Evolutionary conservation across 2,888 invertebrate genomes (phyloP).

Genomic region (Euzetes globulus): DNA sequence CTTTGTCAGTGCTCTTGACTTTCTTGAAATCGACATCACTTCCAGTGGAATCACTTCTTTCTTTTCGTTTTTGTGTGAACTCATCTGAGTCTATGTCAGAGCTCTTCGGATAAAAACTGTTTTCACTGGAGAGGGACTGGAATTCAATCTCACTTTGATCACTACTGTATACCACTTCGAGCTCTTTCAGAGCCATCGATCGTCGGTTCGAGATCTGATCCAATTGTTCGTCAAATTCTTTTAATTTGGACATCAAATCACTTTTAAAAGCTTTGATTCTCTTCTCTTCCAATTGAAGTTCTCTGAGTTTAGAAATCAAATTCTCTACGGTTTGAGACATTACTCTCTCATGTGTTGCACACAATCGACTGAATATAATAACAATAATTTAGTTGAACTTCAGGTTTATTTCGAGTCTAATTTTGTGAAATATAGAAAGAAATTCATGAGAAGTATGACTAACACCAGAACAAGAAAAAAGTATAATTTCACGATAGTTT

Average conservation of each 20-base stretch:
- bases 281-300: conserved; percentile 7
- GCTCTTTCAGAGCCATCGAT: background rate
- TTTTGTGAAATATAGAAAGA: too few relatives aligned
- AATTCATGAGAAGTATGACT: too few relatives aligned
- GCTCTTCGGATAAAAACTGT: conserved; percentile 21
- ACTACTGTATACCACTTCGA: conserved; percentile 1
- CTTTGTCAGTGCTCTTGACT: background rate
- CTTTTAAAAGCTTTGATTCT: background rate
- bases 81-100: conserved; percentile 18
- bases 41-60: conserved; percentile 19
- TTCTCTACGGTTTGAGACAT: conserved; percentile 6
- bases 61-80: conserved; percentile 6
- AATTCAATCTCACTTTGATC: conserved; percentile 14
- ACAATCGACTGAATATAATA: background rate
- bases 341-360: background rate
- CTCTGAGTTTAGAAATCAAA: conserved; percentile 2
- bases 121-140: conserved; percentile 20
- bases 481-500: too few relatives aligned
- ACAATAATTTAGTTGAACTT: background rate
- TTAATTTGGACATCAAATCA: background rate
- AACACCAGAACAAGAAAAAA: too few relatives aligned
- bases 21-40: conserved; percentile 22
- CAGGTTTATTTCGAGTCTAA: too few relatives aligned
- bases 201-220: background rate
- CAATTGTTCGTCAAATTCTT: background rate